Base-by-base conservation (phyloP, 2,113 vertebrate species). In the Galbula dea region DNA sequence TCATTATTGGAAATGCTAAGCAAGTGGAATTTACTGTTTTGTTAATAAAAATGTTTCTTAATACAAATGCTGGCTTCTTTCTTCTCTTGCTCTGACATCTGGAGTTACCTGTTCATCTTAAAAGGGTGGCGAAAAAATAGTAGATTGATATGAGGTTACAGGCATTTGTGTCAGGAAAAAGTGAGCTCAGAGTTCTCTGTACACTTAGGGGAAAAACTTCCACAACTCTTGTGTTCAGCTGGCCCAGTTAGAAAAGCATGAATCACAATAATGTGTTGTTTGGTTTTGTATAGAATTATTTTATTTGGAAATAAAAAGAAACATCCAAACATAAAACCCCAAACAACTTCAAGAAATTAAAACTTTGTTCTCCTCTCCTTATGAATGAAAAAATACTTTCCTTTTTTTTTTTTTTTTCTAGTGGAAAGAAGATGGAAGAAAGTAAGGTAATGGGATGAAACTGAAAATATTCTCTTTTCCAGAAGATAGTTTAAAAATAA, bases 31-130 rank as follows among this genome's bases (percentile, higher is more conserved):
- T 98, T 98, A 98, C 98, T 98, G 98, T 98, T 98, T 98, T 98
- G 98, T 98, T 98, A 98, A 98, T 98, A 98, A 98, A 96, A 98
- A 98, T 98, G 98, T 98, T 98, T 98, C 98, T 98, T 98, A 98
- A 98, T 98, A 98, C 97, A 98, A 96, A 92, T 87, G 77, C 79
- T 96, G 90, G 69, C 89, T 97, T 94, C 90, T 86, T 95, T 97
- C 96, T 95, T 89, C 67, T 95, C 71, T 92, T 79, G 16, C 30
- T 51, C 23, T 75, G 83, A 49, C 29, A n/a, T n/a, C 34, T 41
- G 78, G n/a, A 81, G 32, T n/a, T 93, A 51, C 8, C 34, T 43
- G 23, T 46, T 82, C 34, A 46, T 78, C 32, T 30, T 63, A 43
- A 74, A 23, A 12, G 23, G 26, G 15, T 82, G 61, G 29, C 67